Base-by-base conservation (phyloP, 2,113 vertebrate genomes). In the Pantherophis guttatus region DNA sequence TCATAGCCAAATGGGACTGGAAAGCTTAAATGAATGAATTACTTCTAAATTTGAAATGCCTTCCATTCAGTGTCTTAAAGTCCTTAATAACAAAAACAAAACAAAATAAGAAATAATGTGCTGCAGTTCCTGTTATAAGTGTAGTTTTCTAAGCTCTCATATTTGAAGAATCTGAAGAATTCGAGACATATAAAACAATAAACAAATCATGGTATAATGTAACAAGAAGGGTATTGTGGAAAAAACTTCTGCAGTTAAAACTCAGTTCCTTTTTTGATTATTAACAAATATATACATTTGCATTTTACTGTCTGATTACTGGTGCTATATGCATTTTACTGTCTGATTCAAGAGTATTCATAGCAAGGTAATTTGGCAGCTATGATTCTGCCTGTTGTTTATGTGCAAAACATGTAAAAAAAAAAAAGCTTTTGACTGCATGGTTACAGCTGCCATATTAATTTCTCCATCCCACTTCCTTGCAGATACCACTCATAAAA, bases 1-100 rank as follows among this genome's bases (percentile, higher is more conserved):
- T 57, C 81, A 33, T 33, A 90, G 57, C 8, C 48, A 65, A 65
- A 44, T 55, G 91, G 29, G n/a, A 89, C n/a, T 29, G 44, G n/a
- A 33, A 21, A 87, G 8, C 19, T 92, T 70, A 92, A 90, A 90
- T 90, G 81, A 92, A 90, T 57, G 17, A 92, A 90, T 94, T 94
- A n/a, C 58, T 57, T 92, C 55, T 92, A 65, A 39, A 94, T 90
- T 70, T 48, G 50, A 90, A 92, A 92, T 91, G 26, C 24, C 0
- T 91, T 92, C 54, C 11, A 86, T 50, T 54, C 86, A 59, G 54
- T 50, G 86, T 62, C 13, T 81, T 55, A 87, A 13, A 90, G 15
- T 65, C 23, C 52, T 75, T 33, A 86, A 87, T 13, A 12, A 19
- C 39, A 39, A 3, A 29, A 91, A 33, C 93, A 87, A 21, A 91